These are phyloP conservation scores for Poeciliopsis paucimaculata DNA, from an alignment of 2,797 vertebrate species.

Conservation along the genomic window DNA sequence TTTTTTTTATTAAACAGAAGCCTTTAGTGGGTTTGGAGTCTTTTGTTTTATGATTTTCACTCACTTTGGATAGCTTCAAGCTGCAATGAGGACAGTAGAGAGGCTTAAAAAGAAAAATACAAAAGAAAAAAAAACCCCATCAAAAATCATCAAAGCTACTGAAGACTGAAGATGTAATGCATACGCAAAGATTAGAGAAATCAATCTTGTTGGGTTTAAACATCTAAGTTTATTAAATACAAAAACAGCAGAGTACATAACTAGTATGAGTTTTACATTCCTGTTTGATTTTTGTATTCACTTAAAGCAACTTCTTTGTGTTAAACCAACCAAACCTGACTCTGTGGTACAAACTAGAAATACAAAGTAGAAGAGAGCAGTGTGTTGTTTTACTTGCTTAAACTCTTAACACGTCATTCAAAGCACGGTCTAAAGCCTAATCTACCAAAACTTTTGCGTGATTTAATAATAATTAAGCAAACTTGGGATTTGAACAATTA, in stretches of 20 bases:
- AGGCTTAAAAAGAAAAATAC: neutral
- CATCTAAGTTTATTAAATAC: neutral
- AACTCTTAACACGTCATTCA: neutral
- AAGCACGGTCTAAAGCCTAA: neutral
- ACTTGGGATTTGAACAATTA: neutral
- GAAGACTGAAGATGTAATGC: neutral
- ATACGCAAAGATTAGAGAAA: neutral
- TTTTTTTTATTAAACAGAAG: slow-evolving; percentile 51
- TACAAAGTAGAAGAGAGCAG: neutral
- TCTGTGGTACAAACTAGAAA: neutral
- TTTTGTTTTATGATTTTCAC: slow-evolving; percentile 32
- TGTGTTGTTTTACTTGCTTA: neutral
- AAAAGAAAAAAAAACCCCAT: neutral
- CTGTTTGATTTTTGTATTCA: neutral
- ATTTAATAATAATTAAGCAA: neutral
- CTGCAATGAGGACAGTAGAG: slow-evolving; percentile 26
- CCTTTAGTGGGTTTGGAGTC: slow-evolving; percentile 31
- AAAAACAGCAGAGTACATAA: neutral
- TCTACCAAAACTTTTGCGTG: neutral
- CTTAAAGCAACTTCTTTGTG: neutral
- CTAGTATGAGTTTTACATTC: neutral
- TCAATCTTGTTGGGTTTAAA: neutral
- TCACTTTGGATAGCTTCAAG: slow-evolving; percentile 31
- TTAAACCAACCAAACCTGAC: neutral
- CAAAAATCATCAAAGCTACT: neutral